Evolutionary conservation across 2,797 vertebrate species (phyloP), one percentile per base, ranked within the genome.

Genomic region (Myripristis murdjan): DNA sequence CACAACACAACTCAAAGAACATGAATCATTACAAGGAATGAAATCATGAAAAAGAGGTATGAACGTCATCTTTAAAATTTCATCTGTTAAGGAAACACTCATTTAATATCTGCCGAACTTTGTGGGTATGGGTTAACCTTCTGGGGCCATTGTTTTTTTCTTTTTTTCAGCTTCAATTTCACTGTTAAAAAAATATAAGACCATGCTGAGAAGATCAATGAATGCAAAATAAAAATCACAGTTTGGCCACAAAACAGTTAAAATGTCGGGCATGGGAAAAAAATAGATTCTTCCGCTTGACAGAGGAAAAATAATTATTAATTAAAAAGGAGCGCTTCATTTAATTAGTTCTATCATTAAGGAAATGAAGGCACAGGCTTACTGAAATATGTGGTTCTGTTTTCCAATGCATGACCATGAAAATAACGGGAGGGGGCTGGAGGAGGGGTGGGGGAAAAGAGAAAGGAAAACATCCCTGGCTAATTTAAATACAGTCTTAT

Each of bases 401-500:
- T 88, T 87, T 90, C 79, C 61, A 84, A 76, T 70, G 71, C 86
- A 85, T 88, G 77, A 78, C 72, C 75, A 86, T 72, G 74, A 84
- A 89, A 85, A 87, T 84, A 90, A 87, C 73, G 79, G 79, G 75
- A 79, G 63, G 64, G 80, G 53, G 35, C 35, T 28, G 14, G 51
- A 54, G 35, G 65, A 73, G 67, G 83, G 67, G 62, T 51, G 60
- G 61, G 58, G 56, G 70, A 65, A 68, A 64, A 60, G 64, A 70
- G 56, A 73, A 79, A 79, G 59, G 33, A 66, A 75, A 88, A 77
- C 75, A 90, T 90, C 79, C 86, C 77, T 77, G 87, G 88, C 89
- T 98, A 95, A 97, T 98, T 97, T 96, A 94, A 96, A 97, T 96
- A 96, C 92, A 94, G 95, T 95, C 96, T 97, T 97, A 97, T 99